Evolutionary conservation across 2,113 vertebrate genomes (phyloP).

Genomic region (zebrafish (Danio rerio)): DNA sequence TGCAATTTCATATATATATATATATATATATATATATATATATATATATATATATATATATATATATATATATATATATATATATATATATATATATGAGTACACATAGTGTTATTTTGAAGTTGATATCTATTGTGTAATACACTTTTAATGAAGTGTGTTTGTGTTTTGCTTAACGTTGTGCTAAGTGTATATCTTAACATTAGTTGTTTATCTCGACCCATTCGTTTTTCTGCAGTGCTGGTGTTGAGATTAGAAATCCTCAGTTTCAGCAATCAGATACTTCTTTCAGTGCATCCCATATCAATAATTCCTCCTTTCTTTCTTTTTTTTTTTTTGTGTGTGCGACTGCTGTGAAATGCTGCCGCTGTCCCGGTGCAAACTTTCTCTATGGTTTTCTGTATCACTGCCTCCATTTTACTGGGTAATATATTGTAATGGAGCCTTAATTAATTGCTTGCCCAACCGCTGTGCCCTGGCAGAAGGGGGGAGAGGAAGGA

Average conservation of each 20-base stretch:
- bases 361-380: slow-evolving; percentile 52
- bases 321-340: too few species aligned
- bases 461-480: slow-evolving; percentile 48
- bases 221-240: neutral
- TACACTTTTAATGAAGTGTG: too few species aligned
- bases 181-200: slow-evolving; percentile 11
- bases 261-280: neutral
- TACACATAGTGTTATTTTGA: too few species aligned
- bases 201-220: neutral
- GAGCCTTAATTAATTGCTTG: slow-evolving; percentile 62
- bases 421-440: slow-evolving; percentile 60
- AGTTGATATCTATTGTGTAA: too few species aligned
- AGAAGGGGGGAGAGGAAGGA: slow-evolving; percentile 38
- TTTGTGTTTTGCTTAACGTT: too few species aligned
- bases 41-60: too few species aligned
- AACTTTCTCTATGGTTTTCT: slow-evolving; percentile 63
- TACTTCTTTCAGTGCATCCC: neutral
- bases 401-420: slow-evolving; percentile 57
- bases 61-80: too few species aligned
- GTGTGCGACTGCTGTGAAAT: slow-evolving; percentile 54
- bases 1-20: too few species aligned
- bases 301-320: slow-evolving; percentile 37
- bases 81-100: too few species aligned
- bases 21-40: too few species aligned
- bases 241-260: neutral